Percentiles rank a stretch among this genome's conserved stretches.
Conservation (phyloP, 2,888 invertebrate species). For the Zhengitettix transpicula region DNA sequence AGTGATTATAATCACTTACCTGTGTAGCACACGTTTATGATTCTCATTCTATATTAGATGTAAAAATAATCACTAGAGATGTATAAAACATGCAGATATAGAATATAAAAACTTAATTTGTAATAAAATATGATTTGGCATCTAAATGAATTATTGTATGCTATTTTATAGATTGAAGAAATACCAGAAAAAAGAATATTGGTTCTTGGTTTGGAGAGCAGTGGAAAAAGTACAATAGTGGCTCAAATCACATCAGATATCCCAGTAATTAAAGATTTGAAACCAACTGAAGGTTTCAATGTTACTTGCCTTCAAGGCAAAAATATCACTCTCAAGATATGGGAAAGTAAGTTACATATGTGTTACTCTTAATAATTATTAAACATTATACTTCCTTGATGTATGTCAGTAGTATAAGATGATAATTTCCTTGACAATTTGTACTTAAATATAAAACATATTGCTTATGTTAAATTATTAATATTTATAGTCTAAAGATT, state of each 20-base stretch:
- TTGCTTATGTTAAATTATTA: too few species aligned
- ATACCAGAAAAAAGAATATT: constrained; percentile 23
- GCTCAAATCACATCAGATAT: constrained; percentile 21
- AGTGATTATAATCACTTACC: too few species aligned
- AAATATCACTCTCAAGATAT: constrained; percentile 21
- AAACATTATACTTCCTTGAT: neutral
- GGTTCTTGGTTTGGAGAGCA: constrained; percentile 24
- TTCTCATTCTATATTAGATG: too few species aligned
- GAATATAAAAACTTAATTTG: too few species aligned
- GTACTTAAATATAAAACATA: too few species aligned
- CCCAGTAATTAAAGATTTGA: constrained; percentile 16
- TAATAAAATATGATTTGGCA: too few species aligned
- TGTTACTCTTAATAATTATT: neutral
- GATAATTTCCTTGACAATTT: neutral
- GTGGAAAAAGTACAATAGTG: constrained; percentile 26
- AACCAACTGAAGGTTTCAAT: constrained; percentile 22
- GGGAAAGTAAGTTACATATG: constrained; percentile 22
- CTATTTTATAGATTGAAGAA: constrained; percentile 22
- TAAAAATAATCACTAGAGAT: too few species aligned
- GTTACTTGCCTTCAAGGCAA: constrained; percentile 22
- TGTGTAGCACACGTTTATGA: too few species aligned
- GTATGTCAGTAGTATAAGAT: neutral
- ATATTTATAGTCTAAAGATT: too few species aligned
- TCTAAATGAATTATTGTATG: too few species aligned
- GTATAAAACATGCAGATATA: too few species aligned